phyloP scores from a whole-genome alignment of 2,113 vertebrate species.

The Litocranius walleri region DNA sequence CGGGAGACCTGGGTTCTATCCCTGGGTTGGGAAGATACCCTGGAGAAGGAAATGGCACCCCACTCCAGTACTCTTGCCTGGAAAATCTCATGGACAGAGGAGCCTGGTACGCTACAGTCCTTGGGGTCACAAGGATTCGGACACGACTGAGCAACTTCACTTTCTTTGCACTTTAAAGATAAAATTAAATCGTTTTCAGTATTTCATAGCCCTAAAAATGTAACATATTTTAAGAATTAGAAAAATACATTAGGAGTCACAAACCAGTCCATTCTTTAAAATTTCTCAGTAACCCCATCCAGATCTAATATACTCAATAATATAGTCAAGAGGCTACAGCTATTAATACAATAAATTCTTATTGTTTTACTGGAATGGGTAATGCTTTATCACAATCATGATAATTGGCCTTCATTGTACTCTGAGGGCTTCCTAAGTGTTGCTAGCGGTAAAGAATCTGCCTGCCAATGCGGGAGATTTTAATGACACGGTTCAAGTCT shows the following conservation, averaged over 20 bases:
- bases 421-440: neutral
- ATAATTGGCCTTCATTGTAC: neutral
- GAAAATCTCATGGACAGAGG: neutral
- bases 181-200: neutral
- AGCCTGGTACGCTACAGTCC: neutral
- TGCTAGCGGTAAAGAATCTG: neutral
- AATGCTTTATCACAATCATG: neutral
- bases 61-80: neutral
- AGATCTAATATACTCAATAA: neutral
- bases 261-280: neutral
- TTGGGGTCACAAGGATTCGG: accelerated
- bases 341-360: too few species aligned
- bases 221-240: neutral
- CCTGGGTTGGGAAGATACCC: neutral
- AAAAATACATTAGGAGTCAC: neutral
- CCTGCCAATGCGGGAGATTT: neutral
- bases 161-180: neutral
- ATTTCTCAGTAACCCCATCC: neutral
- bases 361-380: neutral
- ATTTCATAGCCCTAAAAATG: neutral
- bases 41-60: neutral
- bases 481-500: neutral
- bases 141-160: neutral
- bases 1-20: neutral
- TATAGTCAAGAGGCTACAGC: neutral